Evolutionary conservation across 23 tunicate species (phyloP).

Genomic region (Oikopleura albicans): DNA sequence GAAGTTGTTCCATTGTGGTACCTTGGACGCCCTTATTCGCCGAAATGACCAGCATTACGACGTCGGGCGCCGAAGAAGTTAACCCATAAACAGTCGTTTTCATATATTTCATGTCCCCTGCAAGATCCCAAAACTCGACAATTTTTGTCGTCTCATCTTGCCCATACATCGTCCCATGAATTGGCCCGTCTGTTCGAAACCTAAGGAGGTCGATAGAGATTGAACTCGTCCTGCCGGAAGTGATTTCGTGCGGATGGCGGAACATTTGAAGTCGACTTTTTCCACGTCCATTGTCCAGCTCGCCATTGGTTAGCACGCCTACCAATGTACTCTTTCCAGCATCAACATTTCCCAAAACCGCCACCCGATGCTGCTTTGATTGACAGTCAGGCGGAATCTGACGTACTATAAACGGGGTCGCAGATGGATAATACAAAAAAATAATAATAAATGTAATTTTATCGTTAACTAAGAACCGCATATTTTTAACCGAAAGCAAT

Average conservation of each 20-base stretch:
- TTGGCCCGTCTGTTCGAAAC: neutral
- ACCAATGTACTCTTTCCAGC: slow-evolving; percentile 16
- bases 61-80: slow-evolving; percentile 67
- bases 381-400: neutral
- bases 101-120: slow-evolving; percentile 14
- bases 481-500: too few species aligned
- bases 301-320: neutral
- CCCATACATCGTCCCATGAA: neutral
- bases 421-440: too few species aligned
- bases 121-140: neutral
- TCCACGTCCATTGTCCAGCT: neutral
- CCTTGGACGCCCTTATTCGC: slow-evolving; percentile 60
- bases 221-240: neutral
- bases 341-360: slow-evolving; percentile 15
- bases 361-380: neutral
- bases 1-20: neutral
- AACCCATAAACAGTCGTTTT: slow-evolving; percentile 4
- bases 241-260: neutral
- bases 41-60: slow-evolving; percentile 72
- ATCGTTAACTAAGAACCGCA: too few species aligned
- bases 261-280: slow-evolving; percentile 5
- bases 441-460: too few species aligned
- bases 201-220: neutral
- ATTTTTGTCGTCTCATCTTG: neutral
- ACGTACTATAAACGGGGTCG: too few species aligned